Evolutionary conservation across 1,140 invertebrate genomes (phyloP).

Genomic region (Lycorma delicatula): DNA sequence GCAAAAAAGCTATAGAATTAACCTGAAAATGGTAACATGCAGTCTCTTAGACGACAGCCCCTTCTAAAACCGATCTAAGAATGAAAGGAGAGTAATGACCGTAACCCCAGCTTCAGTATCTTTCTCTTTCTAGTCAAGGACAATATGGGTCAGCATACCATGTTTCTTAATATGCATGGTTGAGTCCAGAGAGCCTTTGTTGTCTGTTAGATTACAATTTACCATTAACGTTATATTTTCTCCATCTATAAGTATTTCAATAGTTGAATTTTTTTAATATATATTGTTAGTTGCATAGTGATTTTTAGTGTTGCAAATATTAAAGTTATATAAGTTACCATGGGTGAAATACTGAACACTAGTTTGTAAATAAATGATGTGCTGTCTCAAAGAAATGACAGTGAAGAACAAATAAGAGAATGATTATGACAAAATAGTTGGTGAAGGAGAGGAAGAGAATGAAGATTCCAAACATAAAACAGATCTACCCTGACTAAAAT

Average conservation of each 20-base stretch:
- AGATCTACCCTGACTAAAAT: neutral
- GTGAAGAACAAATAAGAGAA: too few relatives aligned
- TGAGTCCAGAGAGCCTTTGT: neutral
- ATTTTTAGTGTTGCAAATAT: neutral
- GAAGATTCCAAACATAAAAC: neutral
- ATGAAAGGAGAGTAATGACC: neutral
- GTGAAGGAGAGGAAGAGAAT: neutral
- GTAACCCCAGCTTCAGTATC: neutral
- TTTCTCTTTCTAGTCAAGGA: neutral
- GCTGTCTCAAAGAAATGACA: neutral
- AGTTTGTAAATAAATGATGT: neutral
- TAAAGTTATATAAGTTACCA: neutral
- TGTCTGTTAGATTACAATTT: neutral
- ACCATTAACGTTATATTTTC: neutral
- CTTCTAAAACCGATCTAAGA: neutral
- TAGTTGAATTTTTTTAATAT: neutral
- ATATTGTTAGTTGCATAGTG: neutral
- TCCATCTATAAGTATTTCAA: neutral
- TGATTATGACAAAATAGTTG: neutral
- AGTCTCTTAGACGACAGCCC: neutral
- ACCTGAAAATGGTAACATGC: neutral
- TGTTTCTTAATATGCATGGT: neutral
- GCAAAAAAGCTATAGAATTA: too few relatives aligned
- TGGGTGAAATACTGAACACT: neutral
- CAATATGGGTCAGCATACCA: neutral